These are phyloP conservation scores for Acrobasis repandana DNA, from an alignment of 2,888 invertebrate species.

Conservation along the genomic window DNA sequence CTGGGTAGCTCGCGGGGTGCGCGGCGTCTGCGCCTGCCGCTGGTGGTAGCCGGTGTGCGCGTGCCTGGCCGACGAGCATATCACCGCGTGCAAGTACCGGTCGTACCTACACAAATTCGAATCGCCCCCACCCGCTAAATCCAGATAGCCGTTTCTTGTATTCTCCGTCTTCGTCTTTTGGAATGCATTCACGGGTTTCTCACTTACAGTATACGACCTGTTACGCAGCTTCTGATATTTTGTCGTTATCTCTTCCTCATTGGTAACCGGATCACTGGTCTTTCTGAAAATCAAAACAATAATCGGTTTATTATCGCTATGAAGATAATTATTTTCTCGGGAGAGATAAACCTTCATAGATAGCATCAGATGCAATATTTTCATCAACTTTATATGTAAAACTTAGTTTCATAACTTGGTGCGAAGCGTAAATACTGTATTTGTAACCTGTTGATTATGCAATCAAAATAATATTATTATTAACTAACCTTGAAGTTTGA, in stretches of 20 bases:
- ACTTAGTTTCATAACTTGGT: no score
- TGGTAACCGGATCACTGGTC: conserved; percentile 71
- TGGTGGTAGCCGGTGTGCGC: conserved; percentile 76
- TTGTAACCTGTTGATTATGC: neutral
- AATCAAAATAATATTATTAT: conserved; percentile 8
- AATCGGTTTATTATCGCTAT: neutral
- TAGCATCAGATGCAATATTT: neutral
- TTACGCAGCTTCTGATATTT: conserved; percentile 75
- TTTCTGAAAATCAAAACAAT: conserved; percentile 72
- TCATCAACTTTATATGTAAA: neutral
- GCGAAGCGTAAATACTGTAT: neutral
- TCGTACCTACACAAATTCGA: conserved; percentile 82
- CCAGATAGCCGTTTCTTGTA: conserved; percentile 81
- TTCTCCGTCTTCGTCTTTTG: conserved; percentile 67
- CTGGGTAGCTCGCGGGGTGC: conserved; percentile 44
- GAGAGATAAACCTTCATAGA: neutral
- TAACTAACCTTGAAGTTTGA: conserved; percentile 88
- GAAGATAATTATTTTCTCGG: neutral
- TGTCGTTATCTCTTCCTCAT: conserved; percentile 64
- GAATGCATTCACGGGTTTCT: conserved; percentile 69
- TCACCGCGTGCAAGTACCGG: conserved; percentile 85
- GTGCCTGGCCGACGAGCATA: conserved; percentile 80
- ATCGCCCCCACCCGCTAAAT: conserved; percentile 83
- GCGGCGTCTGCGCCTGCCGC: conserved; percentile 55
- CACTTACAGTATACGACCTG: conserved; percentile 79